Evolutionary conservation across 2,888 invertebrate species (phyloP).

Genomic region (Tetramorium bicarinatum): DNA sequence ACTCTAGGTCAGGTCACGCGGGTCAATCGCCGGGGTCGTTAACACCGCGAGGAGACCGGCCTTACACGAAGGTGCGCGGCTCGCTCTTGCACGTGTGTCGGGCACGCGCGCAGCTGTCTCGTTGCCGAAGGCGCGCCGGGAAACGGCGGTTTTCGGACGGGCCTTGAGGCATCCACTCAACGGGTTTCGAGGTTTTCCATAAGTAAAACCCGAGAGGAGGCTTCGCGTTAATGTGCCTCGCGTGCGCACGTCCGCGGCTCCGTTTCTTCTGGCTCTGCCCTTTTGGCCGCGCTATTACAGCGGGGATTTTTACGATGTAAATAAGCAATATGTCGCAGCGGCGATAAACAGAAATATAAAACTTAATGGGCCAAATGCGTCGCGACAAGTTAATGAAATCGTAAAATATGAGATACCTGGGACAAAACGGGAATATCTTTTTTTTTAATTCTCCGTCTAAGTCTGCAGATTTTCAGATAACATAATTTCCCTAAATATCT

Average conservation of each 20-base stretch:
- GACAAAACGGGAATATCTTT: background rate
- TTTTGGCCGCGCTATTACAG: background rate
- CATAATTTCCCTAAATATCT: background rate
- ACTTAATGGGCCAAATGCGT: background rate
- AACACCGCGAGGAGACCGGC: slow-evolving; percentile 69
- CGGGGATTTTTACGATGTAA: background rate
- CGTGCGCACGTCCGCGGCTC: no score
- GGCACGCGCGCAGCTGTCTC: slow-evolving; percentile 12
- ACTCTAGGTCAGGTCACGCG: slow-evolving; percentile 76
- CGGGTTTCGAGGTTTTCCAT: slow-evolving; percentile 2
- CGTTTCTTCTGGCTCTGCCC: background rate
- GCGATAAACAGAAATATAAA: background rate
- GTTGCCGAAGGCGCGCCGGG: background rate
- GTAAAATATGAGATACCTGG: background rate
- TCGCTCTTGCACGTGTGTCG: slow-evolving; percentile 1
- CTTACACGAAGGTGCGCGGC: slow-evolving; percentile 6
- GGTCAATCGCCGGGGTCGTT: slow-evolving; percentile 76
- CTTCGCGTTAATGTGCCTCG: background rate
- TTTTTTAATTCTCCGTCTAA: background rate
- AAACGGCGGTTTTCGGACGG: slow-evolving; percentile 3
- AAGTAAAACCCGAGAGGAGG: background rate
- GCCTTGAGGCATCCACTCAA: slow-evolving; percentile 31
- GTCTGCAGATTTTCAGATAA: background rate
- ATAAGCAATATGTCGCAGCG: background rate
- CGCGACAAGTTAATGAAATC: background rate